These are phyloP conservation scores for Poeciliopsis presidionis DNA, from an alignment of 2,797 vertebrate genomes.

Conservation along the genomic window DNA sequence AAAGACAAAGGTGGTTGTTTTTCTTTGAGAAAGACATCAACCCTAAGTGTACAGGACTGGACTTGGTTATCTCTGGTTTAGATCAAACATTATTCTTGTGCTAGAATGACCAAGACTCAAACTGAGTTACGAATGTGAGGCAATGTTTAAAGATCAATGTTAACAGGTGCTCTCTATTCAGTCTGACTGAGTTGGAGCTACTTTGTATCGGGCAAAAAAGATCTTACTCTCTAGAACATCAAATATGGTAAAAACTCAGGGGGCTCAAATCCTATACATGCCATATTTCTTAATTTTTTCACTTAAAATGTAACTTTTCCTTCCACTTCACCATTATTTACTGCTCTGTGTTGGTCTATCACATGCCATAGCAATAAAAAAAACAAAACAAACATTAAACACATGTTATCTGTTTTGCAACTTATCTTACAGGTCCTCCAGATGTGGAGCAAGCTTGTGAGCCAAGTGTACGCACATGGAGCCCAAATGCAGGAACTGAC, in stretches of 20 bases:
- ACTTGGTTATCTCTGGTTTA: not conserved
- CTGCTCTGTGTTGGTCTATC: not conserved
- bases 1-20: not conserved
- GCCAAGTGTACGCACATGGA: conserved; percentile 96
- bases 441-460: conserved; percentile 97
- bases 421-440: conserved; percentile 84
- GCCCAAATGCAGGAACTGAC: conserved; percentile 88
- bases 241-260: not conserved
- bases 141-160: not conserved
- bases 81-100: not conserved
- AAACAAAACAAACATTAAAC: not conserved
- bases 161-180: not conserved
- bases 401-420: conserved; percentile 26
- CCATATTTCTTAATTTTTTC: not conserved
- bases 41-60: not conserved
- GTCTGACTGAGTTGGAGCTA: not conserved
- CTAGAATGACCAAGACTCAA: not conserved
- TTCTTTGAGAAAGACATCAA: not conserved
- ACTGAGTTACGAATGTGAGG: not conserved
- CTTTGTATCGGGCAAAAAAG: not conserved
- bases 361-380: not conserved
- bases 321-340: not conserved
- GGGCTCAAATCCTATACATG: not conserved
- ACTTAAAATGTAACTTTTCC: not conserved
- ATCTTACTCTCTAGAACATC: not conserved